Conservation (phyloP, 2,888 invertebrate species). For the Cyaniris semiargus region DNA sequence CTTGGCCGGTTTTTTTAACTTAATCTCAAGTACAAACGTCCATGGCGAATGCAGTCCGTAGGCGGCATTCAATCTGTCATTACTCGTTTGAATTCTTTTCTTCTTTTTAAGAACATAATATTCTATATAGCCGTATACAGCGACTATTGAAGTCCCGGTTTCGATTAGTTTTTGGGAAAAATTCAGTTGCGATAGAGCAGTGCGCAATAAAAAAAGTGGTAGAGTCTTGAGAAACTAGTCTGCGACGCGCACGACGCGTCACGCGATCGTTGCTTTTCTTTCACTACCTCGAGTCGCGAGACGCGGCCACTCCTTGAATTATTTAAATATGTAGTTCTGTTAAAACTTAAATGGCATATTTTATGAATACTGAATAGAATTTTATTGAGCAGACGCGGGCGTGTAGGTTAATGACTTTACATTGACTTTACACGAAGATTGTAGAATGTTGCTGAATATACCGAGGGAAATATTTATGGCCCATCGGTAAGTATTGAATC, state of each 20-base stretch:
- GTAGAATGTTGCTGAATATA: not conserved
- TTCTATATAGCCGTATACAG: not conserved
- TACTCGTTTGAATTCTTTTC: slow-evolving; percentile 28
- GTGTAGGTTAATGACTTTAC: slow-evolving; percentile 19
- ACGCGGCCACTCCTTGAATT: slow-evolving; percentile 15
- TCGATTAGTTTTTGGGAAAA: not conserved
- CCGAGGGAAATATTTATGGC: not conserved
- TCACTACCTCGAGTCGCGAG: not conserved
- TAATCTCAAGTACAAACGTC: slow-evolving; percentile 27
- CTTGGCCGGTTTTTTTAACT: too few species aligned
- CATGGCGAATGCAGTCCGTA: slow-evolving; percentile 27
- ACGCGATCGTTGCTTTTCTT: slow-evolving; percentile 9
- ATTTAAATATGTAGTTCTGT: slow-evolving; percentile 18
- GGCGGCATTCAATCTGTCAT: slow-evolving; percentile 31
- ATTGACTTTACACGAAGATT: slow-evolving; percentile 13
- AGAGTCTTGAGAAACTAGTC: not conserved
- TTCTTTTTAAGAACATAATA: not conserved
- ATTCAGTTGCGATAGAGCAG: not conserved
- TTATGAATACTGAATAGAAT: slow-evolving; percentile 12
- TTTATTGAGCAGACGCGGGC: slow-evolving; percentile 12
- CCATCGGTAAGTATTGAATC: not conserved
- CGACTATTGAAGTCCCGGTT: not conserved
- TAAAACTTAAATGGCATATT: slow-evolving; percentile 21
- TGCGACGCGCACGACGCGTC: too few species aligned
- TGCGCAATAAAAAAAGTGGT: not conserved